phyloP scores from a whole-genome alignment of 2,113 vertebrate species.

The Morone saxatilis region DNA sequence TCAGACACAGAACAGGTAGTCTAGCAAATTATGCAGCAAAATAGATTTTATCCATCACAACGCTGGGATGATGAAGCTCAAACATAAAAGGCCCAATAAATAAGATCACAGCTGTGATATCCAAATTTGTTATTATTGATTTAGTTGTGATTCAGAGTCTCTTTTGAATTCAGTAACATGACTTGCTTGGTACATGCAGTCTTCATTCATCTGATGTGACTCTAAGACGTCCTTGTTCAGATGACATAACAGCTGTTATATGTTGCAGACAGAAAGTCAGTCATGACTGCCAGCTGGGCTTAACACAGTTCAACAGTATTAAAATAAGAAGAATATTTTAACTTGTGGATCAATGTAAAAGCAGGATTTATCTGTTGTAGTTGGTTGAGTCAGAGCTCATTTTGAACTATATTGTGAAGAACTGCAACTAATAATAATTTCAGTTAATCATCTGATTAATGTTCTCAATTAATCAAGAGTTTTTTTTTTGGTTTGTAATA shows the following conservation, averaged over 20 bases:
- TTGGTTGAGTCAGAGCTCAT: too few species aligned
- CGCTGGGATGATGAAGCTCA: background rate
- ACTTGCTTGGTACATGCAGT: slow-evolving; percentile 14
- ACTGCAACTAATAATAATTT: too few species aligned
- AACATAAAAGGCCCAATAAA: background rate
- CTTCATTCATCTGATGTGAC: background rate
- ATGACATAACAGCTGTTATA: slow-evolving; percentile 4
- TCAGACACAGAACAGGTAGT: background rate
- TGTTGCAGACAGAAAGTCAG: slow-evolving; percentile 5
- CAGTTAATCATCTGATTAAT: too few species aligned
- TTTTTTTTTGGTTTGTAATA: too few species aligned
- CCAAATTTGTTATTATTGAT: background rate
- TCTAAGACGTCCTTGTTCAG: slow-evolving; percentile 18
- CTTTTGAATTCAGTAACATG: background rate
- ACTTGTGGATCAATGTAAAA: too few species aligned
- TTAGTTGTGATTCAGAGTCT: background rate
- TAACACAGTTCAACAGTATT: background rate
- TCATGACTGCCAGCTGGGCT: slow-evolving; percentile 18
- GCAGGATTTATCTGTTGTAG: too few species aligned
- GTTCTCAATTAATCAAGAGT: too few species aligned
- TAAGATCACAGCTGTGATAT: background rate
- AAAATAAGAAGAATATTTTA: too few species aligned
- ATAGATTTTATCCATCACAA: background rate
- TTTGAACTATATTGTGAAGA: too few species aligned
- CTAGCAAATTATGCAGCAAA: background rate